Evolutionary conservation across 2,113 vertebrate species (phyloP), one percentile per base, ranked within the genome.

Genomic region (Nanorana parkeri): DNA sequence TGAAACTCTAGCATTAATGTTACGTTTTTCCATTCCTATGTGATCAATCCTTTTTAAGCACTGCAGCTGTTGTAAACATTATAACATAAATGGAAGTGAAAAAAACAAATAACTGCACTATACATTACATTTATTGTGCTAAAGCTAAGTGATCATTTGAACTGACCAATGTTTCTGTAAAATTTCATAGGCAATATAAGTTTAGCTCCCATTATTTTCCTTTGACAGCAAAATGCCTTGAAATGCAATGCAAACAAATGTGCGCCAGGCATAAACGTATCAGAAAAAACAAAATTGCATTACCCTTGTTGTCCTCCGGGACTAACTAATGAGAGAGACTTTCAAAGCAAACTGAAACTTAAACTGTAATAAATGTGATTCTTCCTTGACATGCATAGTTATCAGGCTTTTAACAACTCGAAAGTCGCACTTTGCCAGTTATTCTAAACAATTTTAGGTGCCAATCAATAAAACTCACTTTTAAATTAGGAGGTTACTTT

Each of bases 401-500:
- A 79, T 79, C 65, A 60, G 23, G 77, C 77, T 79, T 79, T 79
- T 79, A 21, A 0, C 19, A 24, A 63, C 52, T 69, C 54, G 79
- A 83, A 84, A 76, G 16, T 10, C 51, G 52, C 56, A 5, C 13
- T 15, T 75, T 81, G 41, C 84, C 54, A 78, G 76, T 84, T 67
- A 76, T 85, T 83, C 85, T 77, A 83, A 72, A n/a, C 68, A 84
- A 63, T 66, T 84, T 71, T 17, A 71, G 24, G 81, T 71, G 74
- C 85, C 81, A 36, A 85, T 21, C 17, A 69, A 63, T 47, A 17
- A 61, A 75, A 52, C 41, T 56, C 58, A 36, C 20, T 24, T 87
- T 41, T 13, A 19, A 77, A 64, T 77, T 77, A 77, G 51, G 74
- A 63, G 36, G 36, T 52, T 23, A 64, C 60, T 75, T 75, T 63